These are phyloP conservation scores for Typhlomys cinereus DNA, from an alignment of 2,113 vertebrate genomes.

Conservation along the genomic window DNA sequence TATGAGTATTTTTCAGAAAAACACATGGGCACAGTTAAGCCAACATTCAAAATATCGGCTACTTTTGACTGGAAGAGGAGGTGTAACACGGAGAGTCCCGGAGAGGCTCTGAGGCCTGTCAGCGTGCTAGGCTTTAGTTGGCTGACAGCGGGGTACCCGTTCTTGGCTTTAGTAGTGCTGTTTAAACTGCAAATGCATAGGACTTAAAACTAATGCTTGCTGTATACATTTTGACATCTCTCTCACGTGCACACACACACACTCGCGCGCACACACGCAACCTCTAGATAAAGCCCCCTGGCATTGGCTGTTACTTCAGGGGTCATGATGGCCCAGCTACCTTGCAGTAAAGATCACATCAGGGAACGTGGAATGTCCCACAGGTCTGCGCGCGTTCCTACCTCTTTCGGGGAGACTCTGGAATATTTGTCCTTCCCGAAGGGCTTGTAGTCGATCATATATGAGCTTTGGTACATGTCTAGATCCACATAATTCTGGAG, in stretches of 20 bases:
- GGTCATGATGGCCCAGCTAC: background rate
- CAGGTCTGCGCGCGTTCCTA: background rate
- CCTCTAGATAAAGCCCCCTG: background rate
- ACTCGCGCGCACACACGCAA: background rate
- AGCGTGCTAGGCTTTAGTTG: background rate
- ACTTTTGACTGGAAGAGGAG: background rate
- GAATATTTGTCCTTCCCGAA: background rate
- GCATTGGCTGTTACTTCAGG: background rate
- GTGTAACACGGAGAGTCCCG: accelerated
- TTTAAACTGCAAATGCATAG: background rate
- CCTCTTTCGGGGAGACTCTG: background rate
- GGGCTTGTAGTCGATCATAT: conserved; percentile 70
- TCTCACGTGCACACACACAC: background rate
- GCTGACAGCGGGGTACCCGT: too few species aligned
- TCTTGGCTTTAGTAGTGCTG: background rate
- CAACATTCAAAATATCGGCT: background rate
- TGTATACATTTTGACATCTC: background rate
- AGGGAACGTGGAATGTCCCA: background rate
- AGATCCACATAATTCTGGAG: conserved; percentile 61
- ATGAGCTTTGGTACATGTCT: conserved; percentile 70
- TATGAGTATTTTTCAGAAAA: background rate
- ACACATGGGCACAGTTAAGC: background rate
- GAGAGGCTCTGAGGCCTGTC: background rate
- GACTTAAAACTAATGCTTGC: background rate
- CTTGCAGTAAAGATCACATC: background rate